Conservation (phyloP, 1,140 invertebrate genomes). For the Cydia strobilella region DNA sequence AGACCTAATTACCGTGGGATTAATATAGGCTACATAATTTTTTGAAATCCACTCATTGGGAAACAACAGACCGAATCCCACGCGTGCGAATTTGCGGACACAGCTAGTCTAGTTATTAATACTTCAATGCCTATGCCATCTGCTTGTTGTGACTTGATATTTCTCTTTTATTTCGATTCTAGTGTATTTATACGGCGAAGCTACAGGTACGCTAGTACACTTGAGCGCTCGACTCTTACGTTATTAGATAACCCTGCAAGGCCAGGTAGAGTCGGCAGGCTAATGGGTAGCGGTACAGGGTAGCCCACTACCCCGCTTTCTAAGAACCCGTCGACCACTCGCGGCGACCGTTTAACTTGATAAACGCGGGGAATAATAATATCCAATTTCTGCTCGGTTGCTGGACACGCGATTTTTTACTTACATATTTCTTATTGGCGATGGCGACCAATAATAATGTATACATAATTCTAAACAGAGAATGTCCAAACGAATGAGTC, state of each 20-base stretch:
- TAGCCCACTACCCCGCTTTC: constrained; percentile 58
- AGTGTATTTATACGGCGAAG: neutral
- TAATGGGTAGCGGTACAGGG: constrained; percentile 45
- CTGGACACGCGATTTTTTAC: constrained; percentile 34
- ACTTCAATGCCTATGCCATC: neutral
- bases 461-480: too few relatives aligned
- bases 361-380: constrained; percentile 39
- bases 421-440: neutral
- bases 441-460: too few relatives aligned
- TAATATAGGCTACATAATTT: too few relatives aligned
- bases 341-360: constrained; percentile 37
- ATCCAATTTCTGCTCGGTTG: constrained; percentile 24
- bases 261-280: constrained; percentile 16
- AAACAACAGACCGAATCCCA: too few relatives aligned
- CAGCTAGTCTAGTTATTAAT: too few relatives aligned
- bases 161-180: too few relatives aligned
- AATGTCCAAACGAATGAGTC: too few relatives aligned
- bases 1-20: too few relatives aligned
- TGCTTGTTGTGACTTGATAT: too few relatives aligned
- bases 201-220: neutral
- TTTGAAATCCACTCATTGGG: too few relatives aligned
- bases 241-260: neutral
- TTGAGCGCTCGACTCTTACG: neutral
- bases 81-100: too few relatives aligned
- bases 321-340: constrained; percentile 50